Percentiles rank a stretch among this genome's conserved stretches.
These are phyloP conservation scores for Burhinus oedicnemus DNA, from an alignment of 2,113 vertebrate genomes.

Conservation along the genomic window DNA sequence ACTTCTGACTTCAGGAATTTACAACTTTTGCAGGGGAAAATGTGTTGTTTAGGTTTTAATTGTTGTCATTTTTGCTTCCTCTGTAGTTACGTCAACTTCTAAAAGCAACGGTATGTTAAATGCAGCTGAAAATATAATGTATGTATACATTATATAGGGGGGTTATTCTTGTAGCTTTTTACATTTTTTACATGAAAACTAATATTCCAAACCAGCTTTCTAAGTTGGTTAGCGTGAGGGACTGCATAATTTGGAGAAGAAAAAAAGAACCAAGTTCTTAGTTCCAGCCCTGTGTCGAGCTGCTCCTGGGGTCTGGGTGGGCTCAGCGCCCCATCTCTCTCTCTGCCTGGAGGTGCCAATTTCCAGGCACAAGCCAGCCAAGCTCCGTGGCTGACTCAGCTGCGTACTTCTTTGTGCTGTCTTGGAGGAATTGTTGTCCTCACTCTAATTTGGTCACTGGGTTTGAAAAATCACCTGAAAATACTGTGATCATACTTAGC, in stretches of 20 bases:
- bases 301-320: not conserved
- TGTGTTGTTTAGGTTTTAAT: not conserved
- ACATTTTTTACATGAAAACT: not conserved
- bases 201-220: not conserved
- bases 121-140: not conserved
- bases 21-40: not conserved
- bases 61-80: not conserved
- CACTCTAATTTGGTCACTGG: not conserved
- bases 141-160: too few species aligned
- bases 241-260: not conserved
- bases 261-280: not conserved
- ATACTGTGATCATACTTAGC: not conserved
- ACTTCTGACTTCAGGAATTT: not conserved
- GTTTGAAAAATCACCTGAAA: not conserved
- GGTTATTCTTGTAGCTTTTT: not conserved
- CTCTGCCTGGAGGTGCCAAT: not conserved
- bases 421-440: not conserved
- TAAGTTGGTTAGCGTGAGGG: not conserved
- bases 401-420: not conserved
- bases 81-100: not conserved
- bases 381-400: not conserved
- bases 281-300: accelerated
- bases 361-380: not conserved
- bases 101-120: not conserved
- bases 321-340: not conserved